Evolutionary conservation across 1,140 invertebrate species (phyloP).

Genomic region (Zaprionus lachaisei): DNA sequence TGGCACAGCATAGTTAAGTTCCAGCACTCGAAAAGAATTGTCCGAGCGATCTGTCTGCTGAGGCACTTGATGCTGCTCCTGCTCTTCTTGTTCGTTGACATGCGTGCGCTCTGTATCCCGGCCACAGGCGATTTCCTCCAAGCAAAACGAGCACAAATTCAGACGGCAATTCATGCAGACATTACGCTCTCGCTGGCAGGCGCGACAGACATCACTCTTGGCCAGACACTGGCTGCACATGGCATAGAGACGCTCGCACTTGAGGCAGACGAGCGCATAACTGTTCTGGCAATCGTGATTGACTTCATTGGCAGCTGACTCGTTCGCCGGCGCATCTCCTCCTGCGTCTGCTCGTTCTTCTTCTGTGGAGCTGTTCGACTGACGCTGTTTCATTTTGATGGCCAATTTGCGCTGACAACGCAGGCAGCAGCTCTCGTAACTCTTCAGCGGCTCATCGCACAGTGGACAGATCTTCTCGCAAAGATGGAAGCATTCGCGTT

Average conservation of each 20-base stretch:
- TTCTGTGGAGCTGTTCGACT: constrained; percentile 21
- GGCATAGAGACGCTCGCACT: constrained; percentile 75
- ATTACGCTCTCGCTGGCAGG: constrained; percentile 75
- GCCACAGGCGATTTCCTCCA: constrained; percentile 74
- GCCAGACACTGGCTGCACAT: constrained; percentile 68
- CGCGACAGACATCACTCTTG: constrained; percentile 70
- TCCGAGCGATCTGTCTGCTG: constrained; percentile 14
- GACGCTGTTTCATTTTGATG: constrained; percentile 57
- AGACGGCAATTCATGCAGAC: constrained; percentile 76
- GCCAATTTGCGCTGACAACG: constrained; percentile 74
- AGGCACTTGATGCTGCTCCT: constrained; percentile 36
- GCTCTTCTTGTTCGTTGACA: constrained; percentile 62
- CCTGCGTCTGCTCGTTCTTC: neutral
- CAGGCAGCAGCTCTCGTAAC: constrained; percentile 76
- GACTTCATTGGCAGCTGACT: constrained; percentile 1
- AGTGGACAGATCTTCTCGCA: constrained; percentile 80
- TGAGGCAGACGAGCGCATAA: constrained; percentile 71
- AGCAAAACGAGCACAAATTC: constrained; percentile 74
- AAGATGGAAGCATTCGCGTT: constrained; percentile 79
- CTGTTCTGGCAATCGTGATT: constrained; percentile 59
- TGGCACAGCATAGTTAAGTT: constrained; percentile 60
- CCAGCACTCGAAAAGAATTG: constrained; percentile 67
- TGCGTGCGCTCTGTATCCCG: constrained; percentile 64
- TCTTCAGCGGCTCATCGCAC: constrained; percentile 75
- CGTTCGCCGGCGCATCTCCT: neutral